Conservation (phyloP, 2,113 vertebrate species). For the Platichthys flesus region DNA sequence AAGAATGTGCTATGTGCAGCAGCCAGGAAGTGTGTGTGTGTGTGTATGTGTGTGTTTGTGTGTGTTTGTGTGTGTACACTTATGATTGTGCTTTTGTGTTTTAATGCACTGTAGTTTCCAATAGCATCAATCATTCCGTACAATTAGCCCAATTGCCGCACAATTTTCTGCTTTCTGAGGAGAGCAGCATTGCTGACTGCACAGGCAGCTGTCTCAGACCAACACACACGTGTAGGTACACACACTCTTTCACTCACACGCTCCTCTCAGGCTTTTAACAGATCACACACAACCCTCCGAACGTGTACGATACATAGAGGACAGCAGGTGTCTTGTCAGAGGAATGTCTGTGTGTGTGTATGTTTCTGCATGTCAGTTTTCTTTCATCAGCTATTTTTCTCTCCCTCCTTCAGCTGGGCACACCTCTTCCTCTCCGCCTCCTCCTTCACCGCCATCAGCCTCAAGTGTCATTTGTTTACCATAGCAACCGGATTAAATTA, state of each 20-base stretch:
- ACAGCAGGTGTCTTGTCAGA: slow-evolving; percentile 86
- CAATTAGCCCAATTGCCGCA: slow-evolving; percentile 92
- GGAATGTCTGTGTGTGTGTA: slow-evolving; percentile 53
- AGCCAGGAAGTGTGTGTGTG: slow-evolving; percentile 41
- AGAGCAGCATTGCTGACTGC: slow-evolving; percentile 89
- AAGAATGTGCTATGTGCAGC: slow-evolving; percentile 5
- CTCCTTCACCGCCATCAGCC: slow-evolving; percentile 87
- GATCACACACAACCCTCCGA: slow-evolving; percentile 22
- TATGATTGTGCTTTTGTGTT: slow-evolving; percentile 71
- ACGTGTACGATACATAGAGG: slow-evolving; percentile 53
- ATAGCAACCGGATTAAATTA: slow-evolving; percentile 90
- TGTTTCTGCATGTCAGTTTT: slow-evolving; percentile 64
- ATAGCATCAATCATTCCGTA: slow-evolving; percentile 93
- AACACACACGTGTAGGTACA: slow-evolving; percentile 45
- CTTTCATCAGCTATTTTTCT: slow-evolving; percentile 67
- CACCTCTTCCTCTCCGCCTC: slow-evolving; percentile 81
- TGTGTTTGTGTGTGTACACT: slow-evolving; percentile 27
- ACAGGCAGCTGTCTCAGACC: slow-evolving; percentile 77
- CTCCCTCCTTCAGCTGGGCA: slow-evolving; percentile 69
- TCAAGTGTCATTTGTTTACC: slow-evolving; percentile 87
- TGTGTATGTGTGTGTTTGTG: slow-evolving; percentile 26
- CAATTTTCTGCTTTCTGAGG: slow-evolving; percentile 90
- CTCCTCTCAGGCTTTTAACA: slow-evolving; percentile 34
- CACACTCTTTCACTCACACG: background rate
- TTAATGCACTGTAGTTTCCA: slow-evolving; percentile 90